Evolutionary conservation across 2,797 vertebrate genomes (phyloP), one percentile per base, ranked within the genome.

Genomic region (Muscicapa comitata): DNA sequence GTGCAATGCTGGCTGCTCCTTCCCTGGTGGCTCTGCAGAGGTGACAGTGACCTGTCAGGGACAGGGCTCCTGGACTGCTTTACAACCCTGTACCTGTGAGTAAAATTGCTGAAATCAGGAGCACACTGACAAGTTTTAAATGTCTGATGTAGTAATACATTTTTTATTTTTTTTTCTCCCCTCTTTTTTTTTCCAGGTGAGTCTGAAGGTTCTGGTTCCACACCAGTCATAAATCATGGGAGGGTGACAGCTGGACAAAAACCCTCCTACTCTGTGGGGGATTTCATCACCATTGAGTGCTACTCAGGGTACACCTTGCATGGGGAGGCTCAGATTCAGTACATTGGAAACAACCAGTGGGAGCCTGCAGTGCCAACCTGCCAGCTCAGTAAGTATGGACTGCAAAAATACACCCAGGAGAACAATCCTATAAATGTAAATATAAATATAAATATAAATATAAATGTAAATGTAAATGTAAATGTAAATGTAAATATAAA

Each of bases 301-400:
- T 71, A 95, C 2, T 1, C 66, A 1, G 95, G 91, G 33, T 96
- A 95, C 91, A 76, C 72, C 0, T 17, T 97, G 35, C 14, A 63
- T 0, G 97, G 97, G 6, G 8, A 63, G 53, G 8, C 90, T 74
- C 59, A 2, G 6, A 91, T 95, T 43, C 13, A 38, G 29, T 97
- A 97, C 21, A 0, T 3, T 3, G 95, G 95, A 2, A 11, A 50
- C 35, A 79, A 94, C 68, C 42, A 6, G 1, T 97, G 97, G 97
- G 1, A 0, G 19, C 97, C 96, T 57, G 70, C 2, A 57, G 90
- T 96, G 62, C 97, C 97, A 57, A 37, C 47, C 12, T 97, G 97
- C 90, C 78, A 55, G 23, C 72, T 97, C 37, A 93, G 97, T 97
- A 57, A 92, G 97, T 97, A 14, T 33, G n/a, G 86, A 1, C 63